Conservation (phyloP, 2,888 invertebrate species). For the Drosophila mercatorum region DNA sequence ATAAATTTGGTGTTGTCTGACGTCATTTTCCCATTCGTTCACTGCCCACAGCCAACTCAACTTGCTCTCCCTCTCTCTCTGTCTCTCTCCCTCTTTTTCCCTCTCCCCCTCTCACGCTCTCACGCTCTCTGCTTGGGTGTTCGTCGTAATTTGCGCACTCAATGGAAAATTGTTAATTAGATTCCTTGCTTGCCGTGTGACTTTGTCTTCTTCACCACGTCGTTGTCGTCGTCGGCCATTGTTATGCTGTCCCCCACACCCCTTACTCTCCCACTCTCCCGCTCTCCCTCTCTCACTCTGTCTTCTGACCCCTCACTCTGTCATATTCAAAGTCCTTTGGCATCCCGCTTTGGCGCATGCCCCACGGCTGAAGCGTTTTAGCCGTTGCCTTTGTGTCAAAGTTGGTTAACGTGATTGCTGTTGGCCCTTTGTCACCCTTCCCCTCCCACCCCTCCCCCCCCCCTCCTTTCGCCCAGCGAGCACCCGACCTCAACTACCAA, state of each 20-base stretch:
- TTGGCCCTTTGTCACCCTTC: conserved; percentile 31
- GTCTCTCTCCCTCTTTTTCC: background rate
- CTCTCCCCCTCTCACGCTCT: background rate
- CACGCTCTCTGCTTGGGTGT: conserved; percentile 48
- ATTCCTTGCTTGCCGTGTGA: conserved; percentile 82
- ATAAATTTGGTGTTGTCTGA: conserved; percentile 20
- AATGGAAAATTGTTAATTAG: conserved; percentile 85
- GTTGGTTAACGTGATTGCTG: conserved; percentile 76
- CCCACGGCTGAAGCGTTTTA: conserved; percentile 56
- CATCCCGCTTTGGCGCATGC: conserved; percentile 12
- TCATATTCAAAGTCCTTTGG: background rate
- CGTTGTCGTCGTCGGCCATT: conserved; percentile 51
- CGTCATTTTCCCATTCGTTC: conserved; percentile 4
- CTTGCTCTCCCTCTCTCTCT: background rate
- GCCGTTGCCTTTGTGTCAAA: conserved; percentile 73
- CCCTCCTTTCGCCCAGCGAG: background rate
- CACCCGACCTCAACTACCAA: conserved; percentile 26
- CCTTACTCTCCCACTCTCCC: no score
- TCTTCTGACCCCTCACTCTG: background rate
- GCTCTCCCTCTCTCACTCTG: background rate
- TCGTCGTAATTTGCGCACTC: conserved; percentile 84
- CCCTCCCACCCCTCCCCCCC: background rate
- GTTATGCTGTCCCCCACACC: conserved; percentile 42
- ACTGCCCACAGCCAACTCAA: background rate
- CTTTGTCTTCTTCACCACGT: conserved; percentile 69